These are phyloP conservation scores for Seira ritae DNA, from an alignment of 2,888 invertebrate species.

Conservation along the genomic window DNA sequence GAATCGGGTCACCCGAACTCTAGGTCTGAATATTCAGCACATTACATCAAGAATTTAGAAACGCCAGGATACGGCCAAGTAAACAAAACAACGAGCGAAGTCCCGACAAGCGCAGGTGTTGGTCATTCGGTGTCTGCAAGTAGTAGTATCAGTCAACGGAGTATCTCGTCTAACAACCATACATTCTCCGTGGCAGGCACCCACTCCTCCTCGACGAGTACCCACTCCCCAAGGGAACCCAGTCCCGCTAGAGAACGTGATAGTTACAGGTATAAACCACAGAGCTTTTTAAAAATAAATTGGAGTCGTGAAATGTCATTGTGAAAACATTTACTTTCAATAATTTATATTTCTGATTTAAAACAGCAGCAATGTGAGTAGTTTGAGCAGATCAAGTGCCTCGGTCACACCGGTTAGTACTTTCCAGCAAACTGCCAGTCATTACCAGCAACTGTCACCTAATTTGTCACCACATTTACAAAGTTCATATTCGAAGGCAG, in stretches of 20 bases:
- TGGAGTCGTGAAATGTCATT: neutral
- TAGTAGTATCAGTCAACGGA: constrained; percentile 11
- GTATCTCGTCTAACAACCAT: constrained; percentile 40
- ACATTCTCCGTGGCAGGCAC: constrained; percentile 61
- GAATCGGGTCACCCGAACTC: constrained; percentile 32
- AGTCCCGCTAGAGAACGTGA: constrained; percentile 89
- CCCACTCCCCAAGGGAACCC: constrained; percentile 85
- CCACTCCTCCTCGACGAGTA: constrained; percentile 68
- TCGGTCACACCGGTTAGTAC: constrained; percentile 81
- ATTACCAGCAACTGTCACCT: constrained; percentile 67
- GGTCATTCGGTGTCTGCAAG: constrained; percentile 31
- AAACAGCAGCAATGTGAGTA: constrained; percentile 88
- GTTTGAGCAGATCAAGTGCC: constrained; percentile 84
- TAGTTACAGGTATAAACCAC: constrained; percentile 84
- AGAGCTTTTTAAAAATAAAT: neutral
- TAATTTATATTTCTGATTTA: neutral
- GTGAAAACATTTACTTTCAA: neutral
- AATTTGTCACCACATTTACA: constrained; percentile 72
- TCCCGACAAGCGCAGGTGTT: constrained; percentile 35
- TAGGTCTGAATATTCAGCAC: neutral
- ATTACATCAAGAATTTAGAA: too few species aligned
- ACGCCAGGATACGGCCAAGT: too few species aligned
- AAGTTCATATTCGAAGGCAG: constrained; percentile 71
- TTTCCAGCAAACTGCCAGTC: constrained; percentile 58
- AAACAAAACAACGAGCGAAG: neutral